These are phyloP conservation scores for Noctilio leporinus DNA, from an alignment of 2,113 vertebrate genomes.

Conservation along the genomic window DNA sequence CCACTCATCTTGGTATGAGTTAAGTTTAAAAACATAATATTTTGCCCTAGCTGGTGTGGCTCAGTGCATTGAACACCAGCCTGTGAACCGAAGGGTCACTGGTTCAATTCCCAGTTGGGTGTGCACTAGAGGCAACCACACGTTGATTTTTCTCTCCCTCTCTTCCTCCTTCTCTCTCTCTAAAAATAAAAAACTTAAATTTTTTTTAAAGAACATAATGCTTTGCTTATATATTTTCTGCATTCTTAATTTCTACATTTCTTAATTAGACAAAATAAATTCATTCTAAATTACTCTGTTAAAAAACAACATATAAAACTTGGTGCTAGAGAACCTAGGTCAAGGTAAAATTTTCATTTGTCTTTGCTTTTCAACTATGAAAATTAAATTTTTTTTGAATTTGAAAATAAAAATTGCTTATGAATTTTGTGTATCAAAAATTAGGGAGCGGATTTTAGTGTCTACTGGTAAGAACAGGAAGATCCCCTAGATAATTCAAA, in stretches of 20 bases:
- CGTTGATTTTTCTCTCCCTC: no score
- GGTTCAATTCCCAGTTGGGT: no score
- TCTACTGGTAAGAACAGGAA: neutral
- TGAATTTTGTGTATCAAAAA: neutral
- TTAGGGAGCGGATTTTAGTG: neutral
- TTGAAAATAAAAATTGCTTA: neutral
- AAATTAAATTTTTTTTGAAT: neutral
- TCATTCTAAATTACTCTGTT: neutral
- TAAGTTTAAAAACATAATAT: neutral
- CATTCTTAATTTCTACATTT: neutral
- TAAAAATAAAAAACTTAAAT: no score
- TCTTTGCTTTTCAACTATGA: slow-evolving; percentile 1
- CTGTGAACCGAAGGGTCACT: no score
- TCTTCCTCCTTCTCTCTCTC: no score
- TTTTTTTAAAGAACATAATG: neutral
- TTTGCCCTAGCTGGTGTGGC: no score
- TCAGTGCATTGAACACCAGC: no score
- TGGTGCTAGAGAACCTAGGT: neutral
- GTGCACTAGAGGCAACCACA: no score
- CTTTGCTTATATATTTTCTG: neutral
- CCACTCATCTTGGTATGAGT: neutral
- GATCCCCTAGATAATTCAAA: neutral
- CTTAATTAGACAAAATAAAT: neutral
- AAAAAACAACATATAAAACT: neutral
- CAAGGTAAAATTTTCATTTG: neutral